These are phyloP conservation scores for Nomada hirtipes DNA, from an alignment of 2,888 invertebrate species.

Conservation along the genomic window DNA sequence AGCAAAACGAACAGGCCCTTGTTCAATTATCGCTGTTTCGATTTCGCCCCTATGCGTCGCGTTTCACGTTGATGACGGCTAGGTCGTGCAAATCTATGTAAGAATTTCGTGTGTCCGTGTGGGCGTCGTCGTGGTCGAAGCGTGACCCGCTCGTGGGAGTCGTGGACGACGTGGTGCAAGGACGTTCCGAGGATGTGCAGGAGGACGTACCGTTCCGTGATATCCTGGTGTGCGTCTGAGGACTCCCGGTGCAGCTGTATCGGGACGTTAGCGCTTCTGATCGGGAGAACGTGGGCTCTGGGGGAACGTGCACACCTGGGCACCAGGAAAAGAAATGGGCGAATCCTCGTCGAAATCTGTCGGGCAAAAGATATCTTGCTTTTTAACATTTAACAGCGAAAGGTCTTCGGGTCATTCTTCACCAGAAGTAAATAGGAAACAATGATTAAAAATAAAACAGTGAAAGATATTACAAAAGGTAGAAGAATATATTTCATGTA, in stretches of 20 bases:
- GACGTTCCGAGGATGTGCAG: constrained; percentile 75
- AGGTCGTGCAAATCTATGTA: constrained; percentile 59
- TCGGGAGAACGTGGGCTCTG: constrained; percentile 88
- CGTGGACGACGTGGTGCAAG: constrained; percentile 74
- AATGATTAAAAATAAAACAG: background rate
- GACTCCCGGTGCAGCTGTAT: constrained; percentile 91
- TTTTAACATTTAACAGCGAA: background rate
- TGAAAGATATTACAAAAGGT: background rate
- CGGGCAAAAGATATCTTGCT: background rate
- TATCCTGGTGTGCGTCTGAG: constrained; percentile 88
- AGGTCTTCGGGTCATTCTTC: too few species aligned
- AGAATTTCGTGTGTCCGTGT: constrained; percentile 45
- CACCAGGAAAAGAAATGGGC: constrained; percentile 96
- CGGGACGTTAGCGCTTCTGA: constrained; percentile 91
- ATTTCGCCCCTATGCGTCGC: background rate
- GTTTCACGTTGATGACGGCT: constrained; percentile 18
- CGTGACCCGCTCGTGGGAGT: constrained; percentile 72
- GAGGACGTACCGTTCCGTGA: constrained; percentile 88
- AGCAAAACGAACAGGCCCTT: background rate
- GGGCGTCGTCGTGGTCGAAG: constrained; percentile 60
- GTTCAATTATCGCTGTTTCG: background rate
- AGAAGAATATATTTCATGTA: background rate
- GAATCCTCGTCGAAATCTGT: constrained; percentile 96
- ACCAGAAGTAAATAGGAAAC: too few species aligned
- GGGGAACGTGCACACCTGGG: constrained; percentile 90